phyloP scores from a whole-genome alignment of 2,888 invertebrate species.

The Adineta ricciae region DNA sequence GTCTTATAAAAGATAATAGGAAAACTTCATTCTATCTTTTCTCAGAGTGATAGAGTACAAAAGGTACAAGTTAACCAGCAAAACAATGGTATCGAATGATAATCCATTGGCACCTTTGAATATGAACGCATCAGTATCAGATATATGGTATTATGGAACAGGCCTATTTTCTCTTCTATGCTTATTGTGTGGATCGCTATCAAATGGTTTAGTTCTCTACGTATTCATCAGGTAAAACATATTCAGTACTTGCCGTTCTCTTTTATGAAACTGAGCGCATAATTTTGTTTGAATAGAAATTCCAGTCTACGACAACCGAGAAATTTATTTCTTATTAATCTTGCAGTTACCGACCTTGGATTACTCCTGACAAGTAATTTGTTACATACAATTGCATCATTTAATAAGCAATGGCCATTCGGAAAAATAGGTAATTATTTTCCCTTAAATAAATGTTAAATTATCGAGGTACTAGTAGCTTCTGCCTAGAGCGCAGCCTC shows the following conservation, averaged over 20 bases:
- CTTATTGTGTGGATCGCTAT: not conserved
- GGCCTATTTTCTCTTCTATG: not conserved
- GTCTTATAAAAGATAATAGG: too few relatives aligned
- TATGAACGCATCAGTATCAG: not conserved
- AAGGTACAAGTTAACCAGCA: too few relatives aligned
- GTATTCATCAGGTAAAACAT: not conserved
- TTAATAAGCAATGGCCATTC: conserved; percentile 26
- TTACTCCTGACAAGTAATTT: conserved; percentile 21
- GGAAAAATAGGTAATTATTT: conserved; percentile 28
- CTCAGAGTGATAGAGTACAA: not conserved
- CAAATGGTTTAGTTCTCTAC: not conserved
- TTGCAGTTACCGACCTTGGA: conserved; percentile 26
- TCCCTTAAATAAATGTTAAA: not conserved
- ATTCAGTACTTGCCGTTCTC: not conserved
- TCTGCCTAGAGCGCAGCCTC: too few relatives aligned
- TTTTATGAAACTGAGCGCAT: not conserved
- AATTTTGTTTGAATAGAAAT: not conserved
- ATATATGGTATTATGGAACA: not conserved
- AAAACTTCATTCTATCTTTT: not conserved
- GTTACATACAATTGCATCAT: conserved; percentile 22
- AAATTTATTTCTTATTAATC: conserved; percentile 23
- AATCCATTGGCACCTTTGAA: not conserved
- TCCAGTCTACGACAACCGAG: not conserved
- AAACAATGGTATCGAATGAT: not conserved
- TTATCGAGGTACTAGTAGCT: not conserved